Percentiles rank a stretch among this genome's conserved stretches.
Conservation (phyloP, 2,113 vertebrate species). For the Sebastes fasciatus region DNA sequence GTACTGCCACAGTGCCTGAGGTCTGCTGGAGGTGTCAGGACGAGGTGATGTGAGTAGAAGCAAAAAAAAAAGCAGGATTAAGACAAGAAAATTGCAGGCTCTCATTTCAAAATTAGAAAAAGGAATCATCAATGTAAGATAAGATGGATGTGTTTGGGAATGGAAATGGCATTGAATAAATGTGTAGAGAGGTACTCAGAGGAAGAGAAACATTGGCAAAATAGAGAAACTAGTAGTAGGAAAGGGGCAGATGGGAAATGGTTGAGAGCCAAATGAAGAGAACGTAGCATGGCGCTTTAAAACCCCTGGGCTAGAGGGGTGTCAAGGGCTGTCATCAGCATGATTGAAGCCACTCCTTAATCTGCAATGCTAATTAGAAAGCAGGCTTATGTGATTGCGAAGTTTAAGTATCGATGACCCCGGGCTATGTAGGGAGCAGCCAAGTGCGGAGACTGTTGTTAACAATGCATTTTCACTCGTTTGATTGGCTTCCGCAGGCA, state of each 20-base stretch:
- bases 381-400: constrained; percentile 80
- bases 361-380: constrained; percentile 85
- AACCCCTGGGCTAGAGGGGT: constrained; percentile 58
- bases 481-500: constrained; percentile 58
- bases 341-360: constrained; percentile 82
- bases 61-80: neutral
- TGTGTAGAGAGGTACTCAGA: neutral
- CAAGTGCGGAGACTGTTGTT: constrained; percentile 72
- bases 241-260: constrained; percentile 49
- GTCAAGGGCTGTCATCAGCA: constrained; percentile 74
- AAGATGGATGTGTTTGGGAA: neutral
- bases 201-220: constrained; percentile 21
- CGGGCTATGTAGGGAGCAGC: constrained; percentile 65
- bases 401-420: constrained; percentile 82
- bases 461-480: constrained; percentile 68
- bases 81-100: neutral
- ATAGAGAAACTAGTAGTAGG: constrained; percentile 13
- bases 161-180: neutral
- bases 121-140: neutral
- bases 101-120: neutral
- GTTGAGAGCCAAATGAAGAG: constrained; percentile 46
- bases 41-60: neutral
- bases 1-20: constrained; percentile 16
- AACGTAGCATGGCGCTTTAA: constrained; percentile 31
- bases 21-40: constrained; percentile 28